Evolutionary conservation across 2,113 vertebrate genomes (phyloP).

Genomic region (Chauna torquata): DNA sequence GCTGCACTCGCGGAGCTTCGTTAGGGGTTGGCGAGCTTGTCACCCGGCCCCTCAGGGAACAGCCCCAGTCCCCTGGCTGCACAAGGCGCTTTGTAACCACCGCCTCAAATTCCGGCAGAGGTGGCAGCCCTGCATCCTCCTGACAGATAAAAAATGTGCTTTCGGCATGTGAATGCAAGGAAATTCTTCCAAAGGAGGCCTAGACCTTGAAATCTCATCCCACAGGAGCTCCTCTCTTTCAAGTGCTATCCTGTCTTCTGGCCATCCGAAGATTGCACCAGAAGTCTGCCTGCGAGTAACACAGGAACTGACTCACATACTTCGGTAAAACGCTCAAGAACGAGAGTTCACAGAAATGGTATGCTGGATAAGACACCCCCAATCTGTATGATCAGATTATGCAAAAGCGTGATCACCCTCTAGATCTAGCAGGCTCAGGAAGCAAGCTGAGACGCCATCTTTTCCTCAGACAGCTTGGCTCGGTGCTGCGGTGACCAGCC

Average conservation of each 20-base stretch:
- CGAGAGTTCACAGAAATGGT: background rate
- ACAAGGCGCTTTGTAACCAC: background rate
- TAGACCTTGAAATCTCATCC: background rate
- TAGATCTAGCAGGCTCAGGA: background rate
- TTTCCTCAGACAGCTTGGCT: background rate
- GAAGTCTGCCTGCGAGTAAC: background rate
- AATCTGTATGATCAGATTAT: fast-evolving
- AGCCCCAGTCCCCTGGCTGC: background rate
- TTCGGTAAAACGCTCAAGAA: background rate
- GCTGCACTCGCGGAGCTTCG: background rate
- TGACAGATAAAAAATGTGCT: fast-evolving
- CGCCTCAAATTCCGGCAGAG: background rate
- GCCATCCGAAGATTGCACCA: background rate
- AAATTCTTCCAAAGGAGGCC: background rate
- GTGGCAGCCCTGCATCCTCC: background rate
- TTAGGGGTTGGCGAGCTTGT: background rate
- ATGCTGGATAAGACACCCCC: background rate
- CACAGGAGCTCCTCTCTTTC: background rate
- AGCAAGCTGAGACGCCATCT: background rate
- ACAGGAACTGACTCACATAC: background rate
- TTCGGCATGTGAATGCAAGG: background rate
- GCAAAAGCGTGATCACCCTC: background rate
- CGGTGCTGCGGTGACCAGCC: background rate
- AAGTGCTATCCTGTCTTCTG: background rate
- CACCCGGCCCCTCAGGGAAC: background rate